A percentile compares a stretch with the other conserved stretches of the same genome.
These are phyloP conservation scores for Belgica antarctica DNA, from an alignment of 2,888 invertebrate genomes.

Conservation along the genomic window DNA sequence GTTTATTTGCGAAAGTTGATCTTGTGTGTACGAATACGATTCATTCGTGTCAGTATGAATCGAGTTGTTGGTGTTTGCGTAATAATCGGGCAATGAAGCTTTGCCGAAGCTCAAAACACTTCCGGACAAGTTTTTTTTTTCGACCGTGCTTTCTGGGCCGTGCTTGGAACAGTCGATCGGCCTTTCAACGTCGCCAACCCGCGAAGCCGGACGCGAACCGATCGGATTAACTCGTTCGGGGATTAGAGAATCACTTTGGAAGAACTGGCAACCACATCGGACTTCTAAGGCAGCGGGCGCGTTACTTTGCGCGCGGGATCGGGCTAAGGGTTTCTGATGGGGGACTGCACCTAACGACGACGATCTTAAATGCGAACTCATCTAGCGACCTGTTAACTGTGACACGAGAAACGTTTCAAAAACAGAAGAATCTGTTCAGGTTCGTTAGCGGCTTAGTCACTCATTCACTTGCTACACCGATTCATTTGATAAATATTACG, in stretches of 20 bases:
- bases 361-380: slow-evolving; percentile 60
- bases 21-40: neutral
- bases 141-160: neutral
- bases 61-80: slow-evolving; percentile 20
- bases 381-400: slow-evolving; percentile 39
- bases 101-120: slow-evolving; percentile 39
- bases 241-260: slow-evolving; percentile 73
- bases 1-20: neutral
- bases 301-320: slow-evolving; percentile 70
- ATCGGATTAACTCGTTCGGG: slow-evolving; percentile 72
- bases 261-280: slow-evolving; percentile 82
- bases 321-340: slow-evolving; percentile 62
- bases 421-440: too few relatives aligned
- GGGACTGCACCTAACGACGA: slow-evolving; percentile 68
- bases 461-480: neutral
- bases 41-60: neutral
- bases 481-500: slow-evolving; percentile 10
- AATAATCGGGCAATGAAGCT: slow-evolving; percentile 29
- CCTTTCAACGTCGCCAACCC: slow-evolving; percentile 54
- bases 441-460: neutral
- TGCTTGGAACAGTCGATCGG: slow-evolving; percentile 13
- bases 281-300: slow-evolving; percentile 74
- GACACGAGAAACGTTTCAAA: too few relatives aligned
- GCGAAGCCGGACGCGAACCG: slow-evolving; percentile 65
- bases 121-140: slow-evolving; percentile 36